Evolutionary conservation across 2,113 vertebrate species (phyloP), one percentile per base, ranked within the genome.

Genomic region (Thalassoma bifasciatum): DNA sequence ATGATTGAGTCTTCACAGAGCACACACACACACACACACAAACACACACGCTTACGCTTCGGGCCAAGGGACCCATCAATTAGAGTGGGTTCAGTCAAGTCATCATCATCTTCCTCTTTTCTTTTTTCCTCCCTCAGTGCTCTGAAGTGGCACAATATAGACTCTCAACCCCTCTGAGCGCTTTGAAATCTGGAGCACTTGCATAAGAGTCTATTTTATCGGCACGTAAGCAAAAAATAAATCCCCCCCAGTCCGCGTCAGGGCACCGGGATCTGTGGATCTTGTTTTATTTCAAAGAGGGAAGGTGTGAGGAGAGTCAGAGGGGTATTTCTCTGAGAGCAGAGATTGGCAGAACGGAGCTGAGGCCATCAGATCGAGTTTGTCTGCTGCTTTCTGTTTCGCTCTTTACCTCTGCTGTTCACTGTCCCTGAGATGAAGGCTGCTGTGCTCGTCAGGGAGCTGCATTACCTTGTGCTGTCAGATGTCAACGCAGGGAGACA

Each of bases 81-180:
- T 91, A 89, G 73, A 84, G 76, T 71, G 72, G 79, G 62, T 86
- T 85, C 82, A 84, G 67, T 86, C 88, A 87, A 89, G 83, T 85
- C 85, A 79, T 84, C 76, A 59, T 79, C 72, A n/a, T 84, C 72
- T 6, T 62, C 60, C 26, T 66, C 71, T 49, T 72, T 73, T 59
- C 50, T 62, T 67, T 58, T 58, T n/a, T 58, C 30, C 42, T 58
- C 19, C 42, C 44, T 81, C 72, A 57, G 60, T 77, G 79, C 76
- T 58, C 67, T 79, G 47, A 85, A 75, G 51, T 82, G 81, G 60
- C 69, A 77, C 82, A 84, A 24, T 68, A 75, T 68, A 68, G 80
- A 73, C 84, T 82, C 69, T 50, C 50, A 44, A 42, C 22, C 81
- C 73, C 83, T 83, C 56, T 38, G 71, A 87, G 85, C 47, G 0